Base-by-base conservation (phyloP, 2,888 invertebrate species). In the Fragum fragum region DNA sequence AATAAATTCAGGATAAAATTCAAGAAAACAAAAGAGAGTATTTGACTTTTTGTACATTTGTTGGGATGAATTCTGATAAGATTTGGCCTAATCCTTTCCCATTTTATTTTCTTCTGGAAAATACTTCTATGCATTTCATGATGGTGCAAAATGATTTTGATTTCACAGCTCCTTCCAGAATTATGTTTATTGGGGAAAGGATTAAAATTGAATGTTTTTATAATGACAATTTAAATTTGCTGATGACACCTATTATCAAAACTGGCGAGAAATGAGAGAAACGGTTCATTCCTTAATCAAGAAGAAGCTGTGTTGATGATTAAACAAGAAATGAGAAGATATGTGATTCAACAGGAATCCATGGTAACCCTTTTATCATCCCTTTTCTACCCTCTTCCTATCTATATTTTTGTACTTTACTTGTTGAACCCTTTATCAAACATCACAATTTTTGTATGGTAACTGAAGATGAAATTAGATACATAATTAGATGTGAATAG, bases 291-390 rank as follows among this genome's bases (percentile, higher is more conserved):
- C 9, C 5, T 6, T 6, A 36, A 36, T 36, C 32, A 66, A 66
- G 66, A 66, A 66, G 66, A 66, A 36, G 66, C 66, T 7, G 66
- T 32, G 21, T 66, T 36, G 32, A 21, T 36, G 36, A 66, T 42
- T 16, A 42, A n/a, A 66, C 66, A 39, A 66, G 66, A 66, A 42
- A 29, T n/a, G 32, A 32, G n/a, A 63, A 36, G 63, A 16, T 32
- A 26, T 59, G 29, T 63, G 39, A 39, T 39, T 42, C 66, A 42
- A 66, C 66, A 66, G 66, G 66, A n/a, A 42, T 32, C 7, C 21
- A 66, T 66, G 66, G 66, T 66, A 66, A 66, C 42, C 66, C 66
- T 66, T 66, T 66, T 66, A 42, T 66, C 28, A 42, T 66, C 39
- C 66, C 66, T 63, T 66, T 23, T 42, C 66, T 66, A 18, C 16